Percentiles rank a stretch among this genome's conserved stretches.
Conservation (phyloP, 2,888 invertebrate species). For the Amorpha juglandis region DNA sequence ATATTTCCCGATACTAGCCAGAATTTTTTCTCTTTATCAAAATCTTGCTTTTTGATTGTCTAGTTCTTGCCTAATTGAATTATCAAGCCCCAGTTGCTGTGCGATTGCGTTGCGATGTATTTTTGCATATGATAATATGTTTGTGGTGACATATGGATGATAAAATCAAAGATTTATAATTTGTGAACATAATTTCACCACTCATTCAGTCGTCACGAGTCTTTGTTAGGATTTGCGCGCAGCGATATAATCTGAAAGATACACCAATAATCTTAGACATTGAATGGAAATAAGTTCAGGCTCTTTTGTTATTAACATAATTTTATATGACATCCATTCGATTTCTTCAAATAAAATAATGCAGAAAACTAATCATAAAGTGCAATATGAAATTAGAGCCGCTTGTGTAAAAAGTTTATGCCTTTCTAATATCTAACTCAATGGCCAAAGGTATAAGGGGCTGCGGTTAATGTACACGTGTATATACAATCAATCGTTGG, state of each 20-base stretch:
- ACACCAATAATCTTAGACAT: slow-evolving; percentile 9
- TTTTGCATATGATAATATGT: slow-evolving; percentile 27
- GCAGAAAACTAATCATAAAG: slow-evolving; percentile 40
- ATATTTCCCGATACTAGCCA: slow-evolving; percentile 32
- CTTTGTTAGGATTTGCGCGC: slow-evolving; percentile 36
- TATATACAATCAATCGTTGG: slow-evolving; percentile 36
- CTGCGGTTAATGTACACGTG: slow-evolving; percentile 51
- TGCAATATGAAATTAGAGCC: slow-evolving; percentile 45
- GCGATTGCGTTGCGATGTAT: slow-evolving; percentile 73
- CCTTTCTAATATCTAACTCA: slow-evolving; percentile 68
- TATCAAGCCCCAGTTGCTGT: slow-evolving; percentile 51
- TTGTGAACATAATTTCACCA: slow-evolving; percentile 12
- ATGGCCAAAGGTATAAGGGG: slow-evolving; percentile 47
- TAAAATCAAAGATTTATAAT: slow-evolving; percentile 17
- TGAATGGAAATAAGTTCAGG: not conserved
- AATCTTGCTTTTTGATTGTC: slow-evolving; percentile 20
- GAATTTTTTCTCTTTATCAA: slow-evolving; percentile 26
- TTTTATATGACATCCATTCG: slow-evolving; percentile 18
- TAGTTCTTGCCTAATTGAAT: slow-evolving; percentile 25
- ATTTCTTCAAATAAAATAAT: slow-evolving; percentile 25
- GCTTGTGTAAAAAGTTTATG: slow-evolving; percentile 53
- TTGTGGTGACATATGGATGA: slow-evolving; percentile 23
- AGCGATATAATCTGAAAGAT: slow-evolving; percentile 46
- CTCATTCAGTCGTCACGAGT: slow-evolving; percentile 1
- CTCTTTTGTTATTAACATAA: slow-evolving; percentile 1